A percentile compares a stretch with the other conserved stretches of the same genome.
phyloP scores from a whole-genome alignment of 1,140 invertebrate genomes.

The Pachyrhynchus sulphureomaculatus region DNA sequence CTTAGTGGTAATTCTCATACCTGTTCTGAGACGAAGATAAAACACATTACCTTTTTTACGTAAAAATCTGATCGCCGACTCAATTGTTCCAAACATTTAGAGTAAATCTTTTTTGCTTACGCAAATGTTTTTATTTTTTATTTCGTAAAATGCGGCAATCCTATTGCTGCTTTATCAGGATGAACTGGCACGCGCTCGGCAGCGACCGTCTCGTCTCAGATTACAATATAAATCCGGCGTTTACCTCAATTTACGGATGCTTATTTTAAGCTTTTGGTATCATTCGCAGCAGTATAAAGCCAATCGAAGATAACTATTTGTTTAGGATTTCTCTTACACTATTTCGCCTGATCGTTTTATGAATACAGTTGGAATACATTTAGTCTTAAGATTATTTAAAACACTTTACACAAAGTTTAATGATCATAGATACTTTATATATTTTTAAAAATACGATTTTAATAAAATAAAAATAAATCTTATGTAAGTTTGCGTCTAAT shows the following conservation, averaged over 20 bases:
- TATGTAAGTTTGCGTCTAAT: no score
- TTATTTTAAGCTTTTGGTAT: conserved; percentile 16
- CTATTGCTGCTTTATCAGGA: background rate
- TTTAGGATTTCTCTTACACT: background rate
- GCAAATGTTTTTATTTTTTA: conserved; percentile 2
- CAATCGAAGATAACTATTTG: background rate
- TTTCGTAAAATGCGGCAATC: no score
- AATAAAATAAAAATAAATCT: no score
- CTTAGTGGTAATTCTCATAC: no score
- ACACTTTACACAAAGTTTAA: no score
- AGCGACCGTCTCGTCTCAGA: conserved; percentile 14
- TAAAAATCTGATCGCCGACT: no score
- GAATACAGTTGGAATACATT: background rate
- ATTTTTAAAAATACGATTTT: no score
- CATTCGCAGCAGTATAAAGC: conserved; percentile 1
- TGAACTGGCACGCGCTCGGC: conserved; percentile 16
- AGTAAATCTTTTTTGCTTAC: conserved; percentile 3
- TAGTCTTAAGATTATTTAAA: background rate
- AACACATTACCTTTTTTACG: no score
- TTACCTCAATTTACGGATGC: conserved; percentile 23
- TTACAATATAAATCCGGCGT: conserved; percentile 22
- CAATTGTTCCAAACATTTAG: no score
- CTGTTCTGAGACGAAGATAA: no score
- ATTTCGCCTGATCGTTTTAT: background rate
- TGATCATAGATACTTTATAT: no score